Evolutionary conservation across 2,888 invertebrate genomes (phyloP), one percentile per base, ranked within the genome.

Genomic region (Platerodrilus igneus): DNA sequence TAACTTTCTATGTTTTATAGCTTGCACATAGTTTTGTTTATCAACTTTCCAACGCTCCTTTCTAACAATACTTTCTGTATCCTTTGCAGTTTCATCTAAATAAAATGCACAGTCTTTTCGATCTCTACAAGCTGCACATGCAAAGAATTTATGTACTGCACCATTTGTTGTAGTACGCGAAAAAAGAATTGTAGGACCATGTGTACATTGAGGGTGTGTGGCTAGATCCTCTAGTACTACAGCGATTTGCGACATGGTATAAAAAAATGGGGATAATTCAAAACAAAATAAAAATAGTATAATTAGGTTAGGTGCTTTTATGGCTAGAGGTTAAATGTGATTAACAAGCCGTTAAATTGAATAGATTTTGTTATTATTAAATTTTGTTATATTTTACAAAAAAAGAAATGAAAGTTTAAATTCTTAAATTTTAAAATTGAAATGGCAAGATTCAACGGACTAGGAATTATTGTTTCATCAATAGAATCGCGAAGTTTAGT

Each of bases 91-190:
- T 40, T 71, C 69, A 58, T 67, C 69, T 15, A 83, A 72, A 53
- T 79, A 83, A 60, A 88, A 83, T 2, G 74, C 70, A 58, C 93
- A 93, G 6, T 81, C 74, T 58, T 85, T 86, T 45, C 82, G 75
- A 58, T 87, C 83, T 37, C 93, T 77, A 62, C 85, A 87, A 1
- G 89, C 86, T 0, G 93, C 81, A 65, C 93, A 94, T 1, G 85
- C 83, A 66, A 75, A 93, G 67, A 81, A 92, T 49, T 73, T 71
- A 21, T 74, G 71, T 35, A 73, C 69, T 13, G 48, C 47, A 8
- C 51, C 54, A 28, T 69, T 52, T 1, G 56, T 40, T 1, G 56
- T 40, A 26, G 54, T 40, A 25, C 66, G 64, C 13, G 78, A 76
- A 71, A 88, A 88, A 34, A 86, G 65, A 39, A 88, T 66, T 4